A percentile compares a stretch with the other conserved stretches of the same genome.
phyloP scores from a whole-genome alignment of 2,113 vertebrate species.

The Orientallactaga bullata region DNA sequence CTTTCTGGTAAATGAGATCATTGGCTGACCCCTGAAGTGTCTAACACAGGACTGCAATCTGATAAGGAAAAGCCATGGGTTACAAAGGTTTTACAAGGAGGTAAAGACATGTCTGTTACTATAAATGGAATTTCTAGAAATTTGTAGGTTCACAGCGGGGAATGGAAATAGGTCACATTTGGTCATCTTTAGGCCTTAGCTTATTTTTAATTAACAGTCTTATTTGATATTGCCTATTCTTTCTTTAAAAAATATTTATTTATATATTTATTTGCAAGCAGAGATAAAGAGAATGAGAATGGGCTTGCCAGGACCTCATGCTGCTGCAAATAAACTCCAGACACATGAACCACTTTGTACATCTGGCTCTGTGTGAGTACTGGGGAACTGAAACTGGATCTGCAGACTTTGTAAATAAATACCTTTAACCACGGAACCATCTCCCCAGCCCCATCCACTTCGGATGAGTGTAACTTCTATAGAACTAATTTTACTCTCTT shows the following conservation, averaged over 20 bases:
- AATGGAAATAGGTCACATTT: background rate
- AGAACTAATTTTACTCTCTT: slow-evolving; percentile 3
- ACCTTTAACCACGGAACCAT: no score
- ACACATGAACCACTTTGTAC: no score
- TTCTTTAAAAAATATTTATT: no score
- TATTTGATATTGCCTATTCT: background rate
- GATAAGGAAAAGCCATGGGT: background rate
- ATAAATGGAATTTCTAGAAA: background rate
- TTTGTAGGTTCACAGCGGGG: background rate
- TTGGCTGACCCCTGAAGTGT: background rate
- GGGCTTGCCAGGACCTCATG: no score
- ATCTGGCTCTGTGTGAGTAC: no score
- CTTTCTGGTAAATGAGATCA: background rate
- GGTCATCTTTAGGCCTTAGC: background rate
- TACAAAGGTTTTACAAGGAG: background rate
- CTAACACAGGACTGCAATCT: background rate
- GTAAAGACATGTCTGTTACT: background rate
- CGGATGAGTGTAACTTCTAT: background rate
- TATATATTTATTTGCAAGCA: no score
- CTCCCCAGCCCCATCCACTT: no score
- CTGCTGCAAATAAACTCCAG: no score
- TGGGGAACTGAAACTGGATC: no score
- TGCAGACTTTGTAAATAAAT: no score
- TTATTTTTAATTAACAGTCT: background rate
- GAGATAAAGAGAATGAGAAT: no score